Evolutionary conservation across 2,113 vertebrate species (phyloP).

Genomic region (Corydoras maculifer): DNA sequence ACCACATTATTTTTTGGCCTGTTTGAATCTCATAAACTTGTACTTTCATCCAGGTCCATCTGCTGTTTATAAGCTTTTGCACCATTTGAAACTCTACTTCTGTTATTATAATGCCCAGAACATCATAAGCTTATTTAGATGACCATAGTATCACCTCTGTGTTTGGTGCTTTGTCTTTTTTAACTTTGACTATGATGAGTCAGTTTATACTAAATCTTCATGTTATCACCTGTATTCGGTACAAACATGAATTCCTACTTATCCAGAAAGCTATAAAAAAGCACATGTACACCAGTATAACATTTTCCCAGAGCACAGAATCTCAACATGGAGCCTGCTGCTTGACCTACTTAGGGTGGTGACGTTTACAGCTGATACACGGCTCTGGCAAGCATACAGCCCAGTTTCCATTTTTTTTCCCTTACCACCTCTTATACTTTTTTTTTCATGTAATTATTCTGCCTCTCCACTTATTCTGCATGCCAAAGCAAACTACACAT

Average conservation of each 20-base stretch:
- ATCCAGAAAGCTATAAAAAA: neutral
- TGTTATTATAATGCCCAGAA: no score
- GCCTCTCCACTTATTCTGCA: conserved; percentile 9
- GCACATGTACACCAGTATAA: conserved; percentile 6
- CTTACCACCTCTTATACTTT: neutral
- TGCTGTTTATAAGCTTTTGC: no score
- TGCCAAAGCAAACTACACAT: conserved; percentile 4
- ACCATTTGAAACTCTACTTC: no score
- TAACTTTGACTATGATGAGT: no score
- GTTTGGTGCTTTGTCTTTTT: no score
- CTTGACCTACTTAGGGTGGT: conserved; percentile 42
- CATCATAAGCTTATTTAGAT: no score
- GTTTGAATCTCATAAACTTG: neutral
- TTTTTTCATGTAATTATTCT: conserved; percentile 18
- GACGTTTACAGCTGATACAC: conserved; percentile 32
- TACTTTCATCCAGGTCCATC: neutral
- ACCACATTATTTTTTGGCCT: neutral
- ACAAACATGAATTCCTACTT: no score
- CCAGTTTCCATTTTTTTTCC: conserved; percentile 11
- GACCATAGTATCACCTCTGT: no score
- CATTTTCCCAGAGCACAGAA: conserved; percentile 21
- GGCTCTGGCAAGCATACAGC: conserved; percentile 33
- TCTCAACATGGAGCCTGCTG: conserved; percentile 26
- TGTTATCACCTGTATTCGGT: no score
- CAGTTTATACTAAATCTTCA: no score